Percentiles rank a stretch among this genome's conserved stretches.
phyloP scores from a whole-genome alignment of 2,888 invertebrate genomes.

The Globia sparganii region DNA sequence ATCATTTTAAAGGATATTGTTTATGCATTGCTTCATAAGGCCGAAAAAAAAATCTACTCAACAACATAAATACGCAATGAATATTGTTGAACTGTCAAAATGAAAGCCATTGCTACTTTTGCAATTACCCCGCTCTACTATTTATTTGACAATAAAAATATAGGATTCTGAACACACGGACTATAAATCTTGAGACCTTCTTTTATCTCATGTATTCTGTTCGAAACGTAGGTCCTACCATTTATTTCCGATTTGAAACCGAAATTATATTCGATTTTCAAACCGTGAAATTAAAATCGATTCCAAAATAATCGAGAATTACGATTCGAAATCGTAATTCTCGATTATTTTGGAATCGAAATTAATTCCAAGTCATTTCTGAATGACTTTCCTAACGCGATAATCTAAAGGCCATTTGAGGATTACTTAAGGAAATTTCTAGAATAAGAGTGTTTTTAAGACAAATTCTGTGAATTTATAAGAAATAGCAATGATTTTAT shows the following conservation, averaged over 20 bases:
- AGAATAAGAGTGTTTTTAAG: slow-evolving; percentile 46
- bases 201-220: slow-evolving; percentile 6
- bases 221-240: neutral
- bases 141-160: slow-evolving; percentile 28
- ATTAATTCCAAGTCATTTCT: slow-evolving; percentile 28
- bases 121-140: slow-evolving; percentile 5
- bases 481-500: slow-evolving; percentile 59
- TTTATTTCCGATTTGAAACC: slow-evolving; percentile 34
- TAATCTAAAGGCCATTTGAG: slow-evolving; percentile 35
- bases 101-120: neutral
- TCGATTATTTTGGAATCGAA: slow-evolving; percentile 25
- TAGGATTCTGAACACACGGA: slow-evolving; percentile 2
- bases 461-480: slow-evolving; percentile 69
- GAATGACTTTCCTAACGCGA: slow-evolving; percentile 12
- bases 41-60: neutral
- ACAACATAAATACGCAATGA: neutral
- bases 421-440: slow-evolving; percentile 43
- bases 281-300: slow-evolving; percentile 25
- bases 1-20: neutral
- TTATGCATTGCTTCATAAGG: neutral
- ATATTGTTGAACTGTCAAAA: neutral
- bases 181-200: slow-evolving; percentile 29
- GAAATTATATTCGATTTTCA: slow-evolving; percentile 29
- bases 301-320: slow-evolving; percentile 28
- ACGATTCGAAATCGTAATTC: slow-evolving; percentile 22